phyloP scores from a whole-genome alignment of 2,888 invertebrate species.

The Megaustenia siamemsis region DNA sequence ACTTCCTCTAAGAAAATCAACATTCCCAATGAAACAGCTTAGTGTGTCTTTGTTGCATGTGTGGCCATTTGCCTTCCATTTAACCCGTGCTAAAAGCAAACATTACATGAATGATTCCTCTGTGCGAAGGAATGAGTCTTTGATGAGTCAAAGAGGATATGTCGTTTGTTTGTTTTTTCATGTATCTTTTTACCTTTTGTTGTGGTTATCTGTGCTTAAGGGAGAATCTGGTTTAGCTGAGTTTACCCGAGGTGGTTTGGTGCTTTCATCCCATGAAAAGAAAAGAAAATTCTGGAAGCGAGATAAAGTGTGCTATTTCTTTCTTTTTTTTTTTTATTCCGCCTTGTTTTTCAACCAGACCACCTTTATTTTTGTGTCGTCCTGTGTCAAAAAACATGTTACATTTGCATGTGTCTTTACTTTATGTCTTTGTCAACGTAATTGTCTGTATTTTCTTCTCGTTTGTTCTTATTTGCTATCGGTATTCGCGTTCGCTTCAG shows the following conservation, averaged over 20 bases:
- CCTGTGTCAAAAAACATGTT: background rate
- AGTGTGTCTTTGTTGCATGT: background rate
- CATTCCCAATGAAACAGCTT: background rate
- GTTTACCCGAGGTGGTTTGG: background rate
- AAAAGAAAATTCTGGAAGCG: background rate
- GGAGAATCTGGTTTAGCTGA: background rate
- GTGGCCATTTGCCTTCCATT: conserved; percentile 6
- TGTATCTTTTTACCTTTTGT: conserved; percentile 27
- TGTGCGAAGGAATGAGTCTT: conserved; percentile 6
- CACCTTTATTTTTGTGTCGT: conserved; percentile 1
- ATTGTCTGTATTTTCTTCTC: background rate
- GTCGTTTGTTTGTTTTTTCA: conserved; percentile 11
- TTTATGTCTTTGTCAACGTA: background rate
- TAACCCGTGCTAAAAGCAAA: conserved; percentile 15
- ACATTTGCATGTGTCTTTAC: background rate
- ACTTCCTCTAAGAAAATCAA: background rate
- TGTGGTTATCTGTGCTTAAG: background rate
- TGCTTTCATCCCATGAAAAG: background rate
- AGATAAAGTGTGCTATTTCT: no score
- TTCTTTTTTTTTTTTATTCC: no score
- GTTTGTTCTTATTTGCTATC: background rate
- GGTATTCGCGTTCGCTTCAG: no score
- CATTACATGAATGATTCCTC: background rate
- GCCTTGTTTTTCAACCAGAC: background rate
- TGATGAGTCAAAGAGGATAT: background rate